Conservation (phyloP, 2,888 invertebrate genomes). For the Agrotis clavis region DNA sequence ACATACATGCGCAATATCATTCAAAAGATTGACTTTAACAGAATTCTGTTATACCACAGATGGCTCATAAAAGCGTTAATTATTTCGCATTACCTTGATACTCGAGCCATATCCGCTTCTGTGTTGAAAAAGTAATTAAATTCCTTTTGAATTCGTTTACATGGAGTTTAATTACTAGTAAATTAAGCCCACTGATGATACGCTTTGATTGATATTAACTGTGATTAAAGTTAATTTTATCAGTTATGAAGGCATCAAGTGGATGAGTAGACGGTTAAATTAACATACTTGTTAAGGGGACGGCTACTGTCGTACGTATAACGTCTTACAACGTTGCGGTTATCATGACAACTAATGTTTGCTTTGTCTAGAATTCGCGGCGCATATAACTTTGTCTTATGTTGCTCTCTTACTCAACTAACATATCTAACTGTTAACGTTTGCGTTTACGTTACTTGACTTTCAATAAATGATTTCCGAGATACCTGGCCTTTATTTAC, state of each 20-base stretch:
- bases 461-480: neutral
- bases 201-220: slow-evolving; percentile 56
- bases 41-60: slow-evolving; percentile 7
- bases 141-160: slow-evolving; percentile 24
- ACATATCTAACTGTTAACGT: neutral
- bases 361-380: slow-evolving; percentile 12
- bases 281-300: slow-evolving; percentile 57
- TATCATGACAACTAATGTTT: slow-evolving; percentile 39
- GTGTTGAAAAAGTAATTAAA: slow-evolving; percentile 42
- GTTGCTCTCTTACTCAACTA: slow-evolving; percentile 14
- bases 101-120: neutral
- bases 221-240: slow-evolving; percentile 63
- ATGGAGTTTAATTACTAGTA: slow-evolving; percentile 30
- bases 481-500: neutral
- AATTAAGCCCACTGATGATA: slow-evolving; percentile 27
- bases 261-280: slow-evolving; percentile 63
- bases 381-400: slow-evolving; percentile 21
- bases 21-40: slow-evolving; percentile 16
- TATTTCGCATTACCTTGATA: slow-evolving; percentile 43
- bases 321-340: slow-evolving; percentile 31
- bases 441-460: slow-evolving; percentile 12
- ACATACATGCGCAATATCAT: neutral
- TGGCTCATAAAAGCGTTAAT: slow-evolving; percentile 28
- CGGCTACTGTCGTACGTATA: slow-evolving; percentile 13
- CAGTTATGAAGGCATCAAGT: slow-evolving; percentile 63